Evolutionary conservation across 53 echinoderm and acorn worm species (phyloP).

Genomic region (Apostichopus leukothele): DNA sequence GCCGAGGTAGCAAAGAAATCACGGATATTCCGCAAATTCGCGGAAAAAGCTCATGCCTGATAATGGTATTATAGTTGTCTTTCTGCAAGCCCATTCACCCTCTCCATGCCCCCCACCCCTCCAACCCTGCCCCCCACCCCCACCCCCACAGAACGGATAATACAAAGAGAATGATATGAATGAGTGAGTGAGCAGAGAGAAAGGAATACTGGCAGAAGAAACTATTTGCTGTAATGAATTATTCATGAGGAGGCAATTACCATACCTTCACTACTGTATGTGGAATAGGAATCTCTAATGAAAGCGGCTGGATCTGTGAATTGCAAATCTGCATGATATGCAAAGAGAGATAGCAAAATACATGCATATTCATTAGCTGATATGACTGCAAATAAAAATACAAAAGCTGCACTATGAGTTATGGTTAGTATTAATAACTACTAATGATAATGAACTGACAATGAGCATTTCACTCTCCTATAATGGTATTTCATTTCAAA

Average conservation of each 20-base stretch:
- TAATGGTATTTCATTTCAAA: too few species aligned
- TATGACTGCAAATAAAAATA: background rate
- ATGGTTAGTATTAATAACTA: too few species aligned
- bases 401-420: too few species aligned
- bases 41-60: too few species aligned
- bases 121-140: too few species aligned
- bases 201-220: background rate
- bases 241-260: conserved; percentile 25
- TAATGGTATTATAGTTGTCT: too few species aligned
- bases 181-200: background rate
- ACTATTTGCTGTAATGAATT: background rate
- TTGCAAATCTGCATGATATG: conserved; percentile 37
- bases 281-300: conserved; percentile 53
- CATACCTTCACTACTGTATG: conserved; percentile 50
- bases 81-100: too few species aligned
- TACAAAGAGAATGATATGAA: background rate
- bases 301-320: conserved; percentile 50
- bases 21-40: too few species aligned
- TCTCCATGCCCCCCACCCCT: too few species aligned
- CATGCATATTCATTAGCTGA: conserved; percentile 28
- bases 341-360: conserved; percentile 40
- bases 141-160: background rate
- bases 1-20: too few species aligned
- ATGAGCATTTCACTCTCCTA: too few species aligned
- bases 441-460: too few species aligned